A percentile compares a stretch with the other conserved stretches of the same genome.
Evolutionary conservation across 2,888 invertebrate species (phyloP).

Genomic region (Tipula vernalis): DNA sequence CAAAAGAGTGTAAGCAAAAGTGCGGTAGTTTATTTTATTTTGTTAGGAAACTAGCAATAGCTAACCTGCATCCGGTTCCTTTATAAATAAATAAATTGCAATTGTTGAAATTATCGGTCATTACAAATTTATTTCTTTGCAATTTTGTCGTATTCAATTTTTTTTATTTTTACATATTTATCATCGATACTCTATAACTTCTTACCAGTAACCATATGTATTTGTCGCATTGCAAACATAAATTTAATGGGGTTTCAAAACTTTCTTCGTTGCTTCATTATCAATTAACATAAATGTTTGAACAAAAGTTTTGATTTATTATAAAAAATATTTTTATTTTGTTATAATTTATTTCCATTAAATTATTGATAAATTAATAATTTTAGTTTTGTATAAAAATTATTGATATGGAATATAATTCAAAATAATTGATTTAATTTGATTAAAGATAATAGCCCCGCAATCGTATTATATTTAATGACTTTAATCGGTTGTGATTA

Average conservation of each 20-base stretch:
- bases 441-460: not conserved
- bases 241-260: not conserved
- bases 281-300: not conserved
- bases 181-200: too few relatives aligned
- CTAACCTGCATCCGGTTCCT: too few relatives aligned
- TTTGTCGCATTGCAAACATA: not conserved
- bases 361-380: not conserved
- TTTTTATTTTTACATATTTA: too few relatives aligned
- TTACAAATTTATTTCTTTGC: too few relatives aligned
- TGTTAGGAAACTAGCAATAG: not conserved
- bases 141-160: too few relatives aligned
- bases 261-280: not conserved
- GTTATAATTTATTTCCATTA: not conserved
- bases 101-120: too few relatives aligned
- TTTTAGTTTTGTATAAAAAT: constrained; percentile 4
- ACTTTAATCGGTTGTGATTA: not conserved
- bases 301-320: not conserved
- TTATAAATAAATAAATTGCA: too few relatives aligned
- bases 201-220: not conserved
- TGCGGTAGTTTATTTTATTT: not conserved
- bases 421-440: not conserved
- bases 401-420: not conserved
- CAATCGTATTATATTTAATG: not conserved
- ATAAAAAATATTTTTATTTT: not conserved
- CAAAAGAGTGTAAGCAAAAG: not conserved